Base-by-base conservation (phyloP, 2,113 vertebrate species). In the Vulpes ferrilata region DNA sequence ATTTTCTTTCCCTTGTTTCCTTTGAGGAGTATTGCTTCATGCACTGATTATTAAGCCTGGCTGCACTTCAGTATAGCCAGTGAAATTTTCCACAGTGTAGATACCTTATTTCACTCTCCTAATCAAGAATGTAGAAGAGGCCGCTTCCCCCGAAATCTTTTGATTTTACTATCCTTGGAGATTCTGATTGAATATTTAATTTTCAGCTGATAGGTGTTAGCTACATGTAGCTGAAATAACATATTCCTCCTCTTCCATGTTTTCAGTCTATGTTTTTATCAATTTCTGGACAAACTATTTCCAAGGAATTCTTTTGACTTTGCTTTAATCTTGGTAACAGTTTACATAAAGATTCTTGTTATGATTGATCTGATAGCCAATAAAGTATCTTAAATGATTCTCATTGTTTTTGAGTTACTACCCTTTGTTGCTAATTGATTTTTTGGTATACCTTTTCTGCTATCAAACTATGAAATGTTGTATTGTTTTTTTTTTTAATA, bases 281-380 rank as follows among this genome's bases (percentile, higher is more conserved):
- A 95, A 69, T 55, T 57, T 84, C 20, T 84, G 76, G 20, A 71
- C 55, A 90, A 38, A 79, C 53, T 69, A 25, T 78, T 92, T 92
- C 78, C 13, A 78, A 79, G 78, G 76, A 88, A 76, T 69, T 95
- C 25, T 83, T 88, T 87, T 87, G 65, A 81, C 38, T 96, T 96
- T 82, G 35, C 65, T 67, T 74, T 69, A 67, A 43, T 48, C 12
- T 88, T 84, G 43, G 55, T 92, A 78, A 83, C 38, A 64, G 80
- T 92, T 93, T 92, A 79, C 55, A 30, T 88, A 69, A 85, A 80
- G 73, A 80, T 80, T 73, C 9, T 88, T 71, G 91, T 78, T 78
- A 87, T 88, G n/a, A 83, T 69, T 78, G 38, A 76, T 16, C 43
- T 88, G 67, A 53, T 27, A 88, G 76, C 32, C 76, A 83, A n/a